Percentiles rank a stretch among this genome's conserved stretches.
phyloP scores from a whole-genome alignment of 1,140 invertebrate species.

The Drosophila pectinifera region DNA sequence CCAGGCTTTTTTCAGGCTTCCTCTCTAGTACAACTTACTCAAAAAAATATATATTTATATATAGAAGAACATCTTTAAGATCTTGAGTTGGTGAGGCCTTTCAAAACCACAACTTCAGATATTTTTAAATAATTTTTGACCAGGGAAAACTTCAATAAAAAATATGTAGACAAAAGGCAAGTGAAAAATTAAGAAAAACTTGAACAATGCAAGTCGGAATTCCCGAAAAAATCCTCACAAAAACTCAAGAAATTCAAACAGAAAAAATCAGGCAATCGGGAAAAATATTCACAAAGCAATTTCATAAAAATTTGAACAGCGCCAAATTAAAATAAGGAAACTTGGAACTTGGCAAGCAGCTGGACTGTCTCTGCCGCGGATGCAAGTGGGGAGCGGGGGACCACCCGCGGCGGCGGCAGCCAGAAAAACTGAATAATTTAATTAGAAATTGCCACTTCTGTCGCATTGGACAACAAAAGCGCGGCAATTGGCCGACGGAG shows the following conservation, averaged over 20 bases:
- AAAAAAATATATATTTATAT: too few species aligned
- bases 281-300: conserved; percentile 36
- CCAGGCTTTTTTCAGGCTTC: too few species aligned
- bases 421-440: conserved; percentile 76
- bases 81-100: too few species aligned
- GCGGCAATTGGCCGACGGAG: conserved; percentile 66
- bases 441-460: conserved; percentile 82
- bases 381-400: conserved; percentile 39
- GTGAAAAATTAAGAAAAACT: conserved; percentile 1
- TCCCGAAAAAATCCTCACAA: conserved; percentile 3
- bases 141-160: background rate
- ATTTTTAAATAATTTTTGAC: background rate
- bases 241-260: conserved; percentile 9
- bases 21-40: too few species aligned
- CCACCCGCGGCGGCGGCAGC: conserved; percentile 35
- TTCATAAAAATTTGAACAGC: conserved; percentile 48
- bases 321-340: conserved; percentile 68
- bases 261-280: conserved; percentile 13
- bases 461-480: conserved; percentile 80
- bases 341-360: conserved; percentile 67
- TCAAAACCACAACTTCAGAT: too few species aligned
- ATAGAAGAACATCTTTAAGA: background rate
- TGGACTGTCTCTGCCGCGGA: conserved; percentile 34
- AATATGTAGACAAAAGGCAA: background rate
- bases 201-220: background rate